Conservation (phyloP, 1,140 invertebrate genomes). For the Leptinotarsa undecemlineata region DNA sequence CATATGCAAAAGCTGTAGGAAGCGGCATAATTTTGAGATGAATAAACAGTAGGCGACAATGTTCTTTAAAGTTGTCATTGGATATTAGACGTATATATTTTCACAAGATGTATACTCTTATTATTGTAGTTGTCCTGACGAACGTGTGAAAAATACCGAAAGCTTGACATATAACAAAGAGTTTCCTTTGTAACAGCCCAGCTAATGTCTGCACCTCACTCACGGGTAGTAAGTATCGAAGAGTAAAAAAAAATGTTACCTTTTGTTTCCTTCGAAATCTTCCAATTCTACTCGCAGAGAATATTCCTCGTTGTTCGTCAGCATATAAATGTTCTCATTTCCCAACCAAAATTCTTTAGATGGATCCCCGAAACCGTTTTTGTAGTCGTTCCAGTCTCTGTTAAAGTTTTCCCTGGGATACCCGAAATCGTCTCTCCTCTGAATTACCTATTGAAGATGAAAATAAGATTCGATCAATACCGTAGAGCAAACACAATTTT, state of each 20-base stretch:
- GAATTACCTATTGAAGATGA: constrained; percentile 72
- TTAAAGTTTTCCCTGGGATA: constrained; percentile 90
- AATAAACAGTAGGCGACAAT: no score
- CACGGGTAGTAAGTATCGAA: no score
- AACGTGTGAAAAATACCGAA: no score
- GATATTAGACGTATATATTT: no score
- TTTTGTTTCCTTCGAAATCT: constrained; percentile 91
- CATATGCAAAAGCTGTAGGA: no score
- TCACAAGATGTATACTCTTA: no score
- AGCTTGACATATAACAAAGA: no score
- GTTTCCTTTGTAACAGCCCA: no score
- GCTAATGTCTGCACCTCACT: no score
- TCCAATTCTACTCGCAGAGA: constrained; percentile 85
- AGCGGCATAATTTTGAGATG: no score
- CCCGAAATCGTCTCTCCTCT: constrained; percentile 84
- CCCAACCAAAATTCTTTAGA: constrained; percentile 91
- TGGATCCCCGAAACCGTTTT: constrained; percentile 91
- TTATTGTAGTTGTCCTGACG: no score
- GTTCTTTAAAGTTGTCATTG: no score
- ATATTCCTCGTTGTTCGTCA: constrained; percentile 94
- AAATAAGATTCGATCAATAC: neutral
- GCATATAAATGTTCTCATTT: constrained; percentile 91
- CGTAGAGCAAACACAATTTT: neutral
- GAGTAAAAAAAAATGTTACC: constrained; percentile 59
- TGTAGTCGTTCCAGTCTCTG: constrained; percentile 93